Conservation (phyloP, 2,113 vertebrate species). For the Thinocorus orbignyianus region DNA sequence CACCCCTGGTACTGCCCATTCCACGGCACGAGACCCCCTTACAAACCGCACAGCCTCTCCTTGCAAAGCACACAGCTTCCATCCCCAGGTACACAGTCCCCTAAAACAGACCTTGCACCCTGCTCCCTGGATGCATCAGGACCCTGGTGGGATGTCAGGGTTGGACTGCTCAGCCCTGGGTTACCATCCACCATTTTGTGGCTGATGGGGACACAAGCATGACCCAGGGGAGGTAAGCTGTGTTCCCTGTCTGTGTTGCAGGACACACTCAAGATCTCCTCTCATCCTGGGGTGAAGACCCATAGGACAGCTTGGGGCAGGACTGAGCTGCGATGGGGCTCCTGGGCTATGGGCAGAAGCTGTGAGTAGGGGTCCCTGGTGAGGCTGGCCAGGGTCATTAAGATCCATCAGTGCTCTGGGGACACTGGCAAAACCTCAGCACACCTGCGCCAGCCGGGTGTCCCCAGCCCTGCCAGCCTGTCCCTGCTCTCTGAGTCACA, state of each 20-base stretch:
- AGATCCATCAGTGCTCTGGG: neutral
- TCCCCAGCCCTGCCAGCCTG: neutral
- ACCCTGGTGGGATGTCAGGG: accelerated
- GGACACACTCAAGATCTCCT: neutral
- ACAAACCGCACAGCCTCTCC: neutral
- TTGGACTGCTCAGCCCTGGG: neutral
- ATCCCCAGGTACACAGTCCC: neutral
- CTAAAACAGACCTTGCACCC: neutral
- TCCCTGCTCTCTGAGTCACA: neutral
- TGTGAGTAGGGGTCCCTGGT: neutral
- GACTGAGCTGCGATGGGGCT: neutral
- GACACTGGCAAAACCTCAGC: neutral
- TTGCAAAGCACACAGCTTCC: neutral
- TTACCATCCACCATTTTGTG: neutral
- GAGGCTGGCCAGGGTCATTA: neutral
- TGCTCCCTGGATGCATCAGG: accelerated
- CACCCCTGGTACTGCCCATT: accelerated
- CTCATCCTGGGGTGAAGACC: neutral
- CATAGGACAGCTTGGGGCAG: accelerated
- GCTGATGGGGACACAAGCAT: neutral
- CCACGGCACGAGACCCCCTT: neutral
- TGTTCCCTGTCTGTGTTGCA: neutral
- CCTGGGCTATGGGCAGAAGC: neutral
- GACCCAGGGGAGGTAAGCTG: accelerated
- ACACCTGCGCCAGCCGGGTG: neutral